These are phyloP conservation scores for Coenonympha glycerion DNA, from an alignment of 2,888 invertebrate genomes.

Conservation along the genomic window DNA sequence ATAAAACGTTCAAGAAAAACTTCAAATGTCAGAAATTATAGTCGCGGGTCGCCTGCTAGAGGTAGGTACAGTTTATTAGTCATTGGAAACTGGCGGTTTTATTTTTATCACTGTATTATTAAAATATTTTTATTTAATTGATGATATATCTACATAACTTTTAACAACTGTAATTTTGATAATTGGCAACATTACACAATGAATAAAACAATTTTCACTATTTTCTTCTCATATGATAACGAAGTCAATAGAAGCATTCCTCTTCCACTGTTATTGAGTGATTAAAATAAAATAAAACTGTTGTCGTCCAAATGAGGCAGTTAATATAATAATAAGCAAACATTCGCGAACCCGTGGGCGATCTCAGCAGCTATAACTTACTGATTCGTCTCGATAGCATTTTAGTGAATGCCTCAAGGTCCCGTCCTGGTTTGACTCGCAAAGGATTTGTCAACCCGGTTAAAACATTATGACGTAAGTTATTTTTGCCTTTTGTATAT, in stretches of 20 bases:
- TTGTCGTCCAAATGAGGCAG: conserved; percentile 5
- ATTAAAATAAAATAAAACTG: not conserved
- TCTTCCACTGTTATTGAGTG: not conserved
- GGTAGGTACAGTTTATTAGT: not conserved
- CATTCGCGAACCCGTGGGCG: conserved; percentile 57
- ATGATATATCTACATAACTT: not conserved
- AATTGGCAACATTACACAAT: no score
- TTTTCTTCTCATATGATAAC: not conserved
- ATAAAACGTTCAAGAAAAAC: not conserved
- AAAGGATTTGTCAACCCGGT: conserved; percentile 70
- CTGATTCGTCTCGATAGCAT: conserved; percentile 69
- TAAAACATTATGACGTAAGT: conserved; percentile 63
- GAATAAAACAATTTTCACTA: not conserved
- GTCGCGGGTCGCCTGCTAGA: not conserved
- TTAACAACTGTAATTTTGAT: not conserved
- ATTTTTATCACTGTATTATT: not conserved
- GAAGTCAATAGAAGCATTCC: not conserved
- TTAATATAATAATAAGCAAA: conserved; percentile 37
- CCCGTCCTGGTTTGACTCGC: conserved; percentile 66
- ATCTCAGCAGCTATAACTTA: conserved; percentile 47
- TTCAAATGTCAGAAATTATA: conserved; percentile 1
- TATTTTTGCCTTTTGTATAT: conserved; percentile 39
- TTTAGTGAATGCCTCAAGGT: conserved; percentile 74
- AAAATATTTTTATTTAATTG: not conserved
- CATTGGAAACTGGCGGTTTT: not conserved